These are phyloP conservation scores for Otus sunia DNA, from an alignment of 2,113 vertebrate genomes.

Conservation along the genomic window DNA sequence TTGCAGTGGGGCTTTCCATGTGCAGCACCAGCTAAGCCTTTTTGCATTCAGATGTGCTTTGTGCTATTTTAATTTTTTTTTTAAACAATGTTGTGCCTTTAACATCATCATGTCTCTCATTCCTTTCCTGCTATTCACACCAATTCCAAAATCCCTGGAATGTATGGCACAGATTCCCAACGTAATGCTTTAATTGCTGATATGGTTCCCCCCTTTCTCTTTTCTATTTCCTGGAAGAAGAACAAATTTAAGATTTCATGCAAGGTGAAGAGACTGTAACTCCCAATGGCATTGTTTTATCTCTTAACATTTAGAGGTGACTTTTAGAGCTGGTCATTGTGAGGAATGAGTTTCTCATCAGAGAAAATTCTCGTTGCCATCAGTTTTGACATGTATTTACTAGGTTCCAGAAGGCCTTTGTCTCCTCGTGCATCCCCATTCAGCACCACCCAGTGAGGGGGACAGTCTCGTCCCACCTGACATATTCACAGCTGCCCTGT, in stretches of 20 bases:
- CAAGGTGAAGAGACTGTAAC: not conserved
- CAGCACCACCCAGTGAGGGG: not conserved
- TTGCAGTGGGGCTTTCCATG: not conserved
- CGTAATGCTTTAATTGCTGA: not conserved
- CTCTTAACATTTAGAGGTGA: conserved; percentile 4
- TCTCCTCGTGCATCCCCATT: not conserved
- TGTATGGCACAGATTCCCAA: not conserved
- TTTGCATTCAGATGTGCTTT: not conserved
- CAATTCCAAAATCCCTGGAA: conserved; percentile 1
- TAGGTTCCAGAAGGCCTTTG: not conserved
- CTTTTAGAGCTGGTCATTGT: not conserved
- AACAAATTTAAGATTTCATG: not conserved
- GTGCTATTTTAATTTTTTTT: not conserved
- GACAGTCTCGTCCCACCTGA: fast-evolving
- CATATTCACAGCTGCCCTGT: not conserved
- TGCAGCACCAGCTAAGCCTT: not conserved
- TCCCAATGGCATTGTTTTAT: not conserved
- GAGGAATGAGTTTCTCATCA: not conserved
- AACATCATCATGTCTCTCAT: not conserved
- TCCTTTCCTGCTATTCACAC: not conserved
- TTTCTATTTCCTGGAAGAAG: conserved; percentile 1
- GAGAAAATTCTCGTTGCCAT: not conserved
- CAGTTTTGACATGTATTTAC: not conserved
- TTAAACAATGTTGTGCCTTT: not conserved
- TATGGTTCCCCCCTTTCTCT: not conserved